These are phyloP conservation scores for Vollenhovia emeryi DNA, from an alignment of 1,140 invertebrate species.

Conservation along the genomic window DNA sequence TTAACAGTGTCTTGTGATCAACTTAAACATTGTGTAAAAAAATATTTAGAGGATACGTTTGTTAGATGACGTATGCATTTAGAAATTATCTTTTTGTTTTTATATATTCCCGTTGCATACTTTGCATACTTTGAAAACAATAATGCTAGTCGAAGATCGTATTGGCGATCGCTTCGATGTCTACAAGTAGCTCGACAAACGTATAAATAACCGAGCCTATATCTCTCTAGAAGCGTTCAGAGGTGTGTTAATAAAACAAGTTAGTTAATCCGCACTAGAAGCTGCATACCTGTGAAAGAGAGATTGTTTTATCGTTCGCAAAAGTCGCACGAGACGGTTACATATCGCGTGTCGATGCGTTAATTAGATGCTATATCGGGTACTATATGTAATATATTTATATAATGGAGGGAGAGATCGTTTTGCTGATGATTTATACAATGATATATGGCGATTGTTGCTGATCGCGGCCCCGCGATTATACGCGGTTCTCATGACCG, in stretches of 20 bases:
- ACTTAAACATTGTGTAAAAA: background rate
- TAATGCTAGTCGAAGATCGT: background rate
- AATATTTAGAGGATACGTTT: background rate
- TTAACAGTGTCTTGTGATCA: background rate
- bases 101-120: background rate
- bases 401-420: constrained; percentile 1
- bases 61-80: background rate
- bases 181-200: constrained; percentile 12
- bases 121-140: background rate
- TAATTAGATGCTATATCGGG: constrained; percentile 49
- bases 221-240: constrained; percentile 77
- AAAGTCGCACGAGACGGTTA: constrained; percentile 54
- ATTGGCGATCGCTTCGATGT: constrained; percentile 22
- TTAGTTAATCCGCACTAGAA: constrained; percentile 82
- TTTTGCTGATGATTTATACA: constrained; percentile 77
- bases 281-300: constrained; percentile 83
- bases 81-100: background rate
- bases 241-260: constrained; percentile 76
- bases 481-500: background rate
- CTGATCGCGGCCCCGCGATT: constrained; percentile 29
- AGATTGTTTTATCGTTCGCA: constrained; percentile 75
- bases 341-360: constrained; percentile 53
- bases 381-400: constrained; percentile 40
- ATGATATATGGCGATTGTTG: constrained; percentile 68
- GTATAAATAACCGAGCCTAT: constrained; percentile 75